A percentile compares a stretch with the other conserved stretches of the same genome.
These are phyloP conservation scores for Paralvinella palmiformis DNA, from an alignment of 1,140 invertebrate genomes.

Conservation along the genomic window DNA sequence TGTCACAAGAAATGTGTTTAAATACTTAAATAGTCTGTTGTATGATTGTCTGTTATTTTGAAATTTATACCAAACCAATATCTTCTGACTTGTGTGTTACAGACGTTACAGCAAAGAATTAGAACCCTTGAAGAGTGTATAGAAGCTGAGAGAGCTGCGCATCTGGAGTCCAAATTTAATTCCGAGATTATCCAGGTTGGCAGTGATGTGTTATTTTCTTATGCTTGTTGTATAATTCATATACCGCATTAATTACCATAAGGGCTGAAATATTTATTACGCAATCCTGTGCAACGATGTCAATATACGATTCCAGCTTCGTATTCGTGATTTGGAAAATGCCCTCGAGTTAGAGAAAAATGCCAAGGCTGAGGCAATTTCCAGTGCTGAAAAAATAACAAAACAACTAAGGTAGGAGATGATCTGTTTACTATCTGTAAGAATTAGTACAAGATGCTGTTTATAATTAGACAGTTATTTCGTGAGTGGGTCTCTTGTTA, in stretches of 20 bases:
- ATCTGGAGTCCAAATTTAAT: conserved; percentile 47
- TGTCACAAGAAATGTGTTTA: too few species aligned
- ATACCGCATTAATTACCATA: background rate
- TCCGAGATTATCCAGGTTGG: conserved; percentile 46
- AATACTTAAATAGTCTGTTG: too few species aligned
- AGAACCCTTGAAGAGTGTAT: conserved; percentile 39
- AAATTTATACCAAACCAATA: too few species aligned
- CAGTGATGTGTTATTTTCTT: background rate
- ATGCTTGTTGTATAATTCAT: conserved; percentile 8
- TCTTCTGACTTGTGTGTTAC: conserved; percentile 17
- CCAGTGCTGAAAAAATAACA: conserved; percentile 35
- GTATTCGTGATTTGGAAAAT: conserved; percentile 41
- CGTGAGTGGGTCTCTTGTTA: too few species aligned
- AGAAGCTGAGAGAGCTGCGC: conserved; percentile 43
- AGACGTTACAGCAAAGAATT: conserved; percentile 32
- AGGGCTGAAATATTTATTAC: too few species aligned
- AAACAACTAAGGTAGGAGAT: conserved; percentile 38
- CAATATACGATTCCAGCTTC: conserved; percentile 26
- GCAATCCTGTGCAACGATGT: background rate
- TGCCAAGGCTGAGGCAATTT: conserved; percentile 35
- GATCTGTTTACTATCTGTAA: too few species aligned
- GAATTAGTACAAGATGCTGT: too few species aligned
- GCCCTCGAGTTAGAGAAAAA: conserved; percentile 41
- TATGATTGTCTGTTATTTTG: too few species aligned
- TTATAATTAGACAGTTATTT: too few species aligned